Conservation (phyloP, 2,797 vertebrate species). For the Enteromius treurensis region DNA sequence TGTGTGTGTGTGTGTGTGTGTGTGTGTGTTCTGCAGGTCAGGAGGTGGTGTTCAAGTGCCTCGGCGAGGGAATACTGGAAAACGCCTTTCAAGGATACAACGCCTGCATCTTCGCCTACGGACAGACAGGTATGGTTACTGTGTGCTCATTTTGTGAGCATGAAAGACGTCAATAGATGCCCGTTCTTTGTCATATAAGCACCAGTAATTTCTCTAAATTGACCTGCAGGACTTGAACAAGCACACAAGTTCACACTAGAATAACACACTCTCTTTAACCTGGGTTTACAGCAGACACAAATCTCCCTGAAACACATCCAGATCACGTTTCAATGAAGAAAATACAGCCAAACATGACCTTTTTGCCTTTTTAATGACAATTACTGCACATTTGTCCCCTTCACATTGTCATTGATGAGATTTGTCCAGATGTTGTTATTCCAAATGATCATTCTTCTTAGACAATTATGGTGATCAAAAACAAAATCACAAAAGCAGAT, state of each 20-base stretch:
- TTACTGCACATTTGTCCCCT: neutral
- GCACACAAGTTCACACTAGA: too few relatives aligned
- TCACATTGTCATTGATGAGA: neutral
- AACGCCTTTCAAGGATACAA: conserved; percentile 99
- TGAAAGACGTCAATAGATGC: neutral
- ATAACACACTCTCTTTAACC: too few relatives aligned
- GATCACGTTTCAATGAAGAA: neutral
- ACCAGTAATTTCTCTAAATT: neutral
- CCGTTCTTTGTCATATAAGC: neutral
- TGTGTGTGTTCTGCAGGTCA: conserved; percentile 84
- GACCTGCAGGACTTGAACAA: neutral
- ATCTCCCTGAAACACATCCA: neutral
- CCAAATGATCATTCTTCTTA: neutral
- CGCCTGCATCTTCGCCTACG: conserved; percentile 99
- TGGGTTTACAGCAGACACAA: too few relatives aligned
- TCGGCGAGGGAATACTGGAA: conserved; percentile 98
- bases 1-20: conserved; percentile 62
- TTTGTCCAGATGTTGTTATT: neutral
- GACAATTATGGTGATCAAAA: neutral
- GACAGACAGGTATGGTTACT: conserved; percentile 90
- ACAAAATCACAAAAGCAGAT: neutral
- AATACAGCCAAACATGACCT: too few relatives aligned
- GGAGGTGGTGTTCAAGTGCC: conserved; percentile 98
- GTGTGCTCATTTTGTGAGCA: neutral
- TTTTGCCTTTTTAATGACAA: neutral